Evolutionary conservation across 2,797 vertebrate genomes (phyloP).

Genomic region (Ceyx erithaca): DNA sequence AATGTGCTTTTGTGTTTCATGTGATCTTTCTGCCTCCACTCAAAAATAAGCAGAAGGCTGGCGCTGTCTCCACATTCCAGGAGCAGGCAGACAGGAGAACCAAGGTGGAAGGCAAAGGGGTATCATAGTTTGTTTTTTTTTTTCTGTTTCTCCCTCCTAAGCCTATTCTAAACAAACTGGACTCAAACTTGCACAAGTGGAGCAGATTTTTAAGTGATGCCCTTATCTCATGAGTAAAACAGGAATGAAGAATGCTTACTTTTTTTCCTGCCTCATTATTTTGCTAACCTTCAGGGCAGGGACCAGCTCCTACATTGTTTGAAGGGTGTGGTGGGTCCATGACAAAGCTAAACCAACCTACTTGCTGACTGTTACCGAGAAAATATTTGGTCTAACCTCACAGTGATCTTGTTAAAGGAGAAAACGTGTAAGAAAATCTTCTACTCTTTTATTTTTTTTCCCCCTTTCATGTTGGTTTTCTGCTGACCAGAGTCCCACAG

Average conservation of each 20-base stretch:
- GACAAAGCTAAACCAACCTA: neutral
- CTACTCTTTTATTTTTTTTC: accelerated
- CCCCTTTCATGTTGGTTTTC: neutral
- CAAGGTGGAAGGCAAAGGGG: neutral
- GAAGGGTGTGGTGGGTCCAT: neutral
- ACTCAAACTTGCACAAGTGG: neutral
- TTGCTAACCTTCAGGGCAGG: neutral
- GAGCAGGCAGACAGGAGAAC: neutral
- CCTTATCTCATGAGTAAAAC: neutral
- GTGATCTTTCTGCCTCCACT: neutral
- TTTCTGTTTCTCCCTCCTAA: neutral
- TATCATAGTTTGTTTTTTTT: neutral
- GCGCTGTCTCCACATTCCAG: neutral
- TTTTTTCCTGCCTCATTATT: neutral
- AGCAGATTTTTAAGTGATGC: neutral
- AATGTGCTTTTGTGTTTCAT: constrained; percentile 52
- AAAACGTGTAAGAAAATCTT: neutral
- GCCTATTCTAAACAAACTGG: neutral
- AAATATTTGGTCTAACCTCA: neutral
- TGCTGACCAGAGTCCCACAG: neutral
- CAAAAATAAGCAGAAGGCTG: constrained; percentile 36
- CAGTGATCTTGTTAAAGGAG: neutral
- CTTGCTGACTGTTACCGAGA: neutral
- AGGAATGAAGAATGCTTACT: neutral
- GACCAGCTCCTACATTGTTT: neutral